phyloP scores from a whole-genome alignment of 1,140 invertebrate species.

The Drosophila ambigua region DNA sequence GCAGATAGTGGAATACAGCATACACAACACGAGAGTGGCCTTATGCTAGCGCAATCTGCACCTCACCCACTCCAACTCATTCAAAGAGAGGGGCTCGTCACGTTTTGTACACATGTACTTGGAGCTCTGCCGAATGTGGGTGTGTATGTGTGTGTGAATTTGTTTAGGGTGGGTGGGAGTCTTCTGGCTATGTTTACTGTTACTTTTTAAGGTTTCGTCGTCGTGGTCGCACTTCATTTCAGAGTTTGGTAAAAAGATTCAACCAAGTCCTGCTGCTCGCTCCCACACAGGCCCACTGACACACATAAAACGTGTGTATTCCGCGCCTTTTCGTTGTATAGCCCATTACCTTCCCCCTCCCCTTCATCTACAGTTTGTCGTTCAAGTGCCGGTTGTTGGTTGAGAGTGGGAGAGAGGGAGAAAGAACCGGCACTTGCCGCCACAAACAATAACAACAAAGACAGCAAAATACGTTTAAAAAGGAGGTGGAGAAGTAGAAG shows the following conservation, averaged over 20 bases:
- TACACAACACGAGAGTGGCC: slow-evolving; percentile 16
- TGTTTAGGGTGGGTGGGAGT: slow-evolving; percentile 26
- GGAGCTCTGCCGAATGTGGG: too few relatives aligned
- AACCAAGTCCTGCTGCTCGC: slow-evolving; percentile 21
- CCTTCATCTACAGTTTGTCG: slow-evolving; percentile 34
- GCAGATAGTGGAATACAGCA: slow-evolving; percentile 26
- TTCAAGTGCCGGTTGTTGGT: slow-evolving; percentile 42
- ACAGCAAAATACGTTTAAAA: slow-evolving; percentile 34
- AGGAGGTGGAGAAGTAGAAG: slow-evolving; percentile 39
- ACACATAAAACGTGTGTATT: slow-evolving; percentile 64
- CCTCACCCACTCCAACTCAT: slow-evolving; percentile 32
- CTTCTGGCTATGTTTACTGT: slow-evolving; percentile 57
- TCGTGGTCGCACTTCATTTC: slow-evolving; percentile 56
- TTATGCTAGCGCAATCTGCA: slow-evolving; percentile 41
- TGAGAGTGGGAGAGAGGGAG: slow-evolving; percentile 33
- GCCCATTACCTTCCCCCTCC: slow-evolving; percentile 12
- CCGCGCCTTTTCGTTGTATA: slow-evolving; percentile 35
- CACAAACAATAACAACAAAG: slow-evolving; percentile 73
- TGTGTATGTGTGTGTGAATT: slow-evolving; percentile 2
- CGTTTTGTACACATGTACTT: slow-evolving; percentile 42
- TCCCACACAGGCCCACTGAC: slow-evolving; percentile 68
- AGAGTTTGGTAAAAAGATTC: slow-evolving; percentile 45
- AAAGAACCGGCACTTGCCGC: slow-evolving; percentile 60
- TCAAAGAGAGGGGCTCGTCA: slow-evolving; percentile 55
- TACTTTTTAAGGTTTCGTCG: slow-evolving; percentile 51